phyloP scores from a whole-genome alignment of 1,140 invertebrate genomes.

The Apis laboriosa region DNA sequence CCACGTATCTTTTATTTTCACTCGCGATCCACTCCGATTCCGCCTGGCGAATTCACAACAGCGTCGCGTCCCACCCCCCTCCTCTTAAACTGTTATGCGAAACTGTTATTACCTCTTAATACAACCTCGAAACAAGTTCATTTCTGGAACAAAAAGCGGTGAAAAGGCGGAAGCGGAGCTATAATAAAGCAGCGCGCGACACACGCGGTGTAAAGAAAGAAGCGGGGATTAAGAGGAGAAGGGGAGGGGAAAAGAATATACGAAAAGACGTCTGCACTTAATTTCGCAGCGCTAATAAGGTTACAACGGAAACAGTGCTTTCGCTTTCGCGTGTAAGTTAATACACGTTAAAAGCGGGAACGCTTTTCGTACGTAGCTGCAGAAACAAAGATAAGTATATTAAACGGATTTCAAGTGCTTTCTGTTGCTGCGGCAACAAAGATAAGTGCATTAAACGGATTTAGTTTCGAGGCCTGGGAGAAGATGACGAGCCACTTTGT shows the following conservation, averaged over 20 bases:
- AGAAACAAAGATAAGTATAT: slow-evolving; percentile 76
- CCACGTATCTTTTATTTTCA: too few relatives aligned
- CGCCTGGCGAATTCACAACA: too few relatives aligned
- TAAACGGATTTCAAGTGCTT: slow-evolving; percentile 72
- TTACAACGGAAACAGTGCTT: slow-evolving; percentile 54
- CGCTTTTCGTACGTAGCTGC: slow-evolving; percentile 59
- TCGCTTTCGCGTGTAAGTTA: slow-evolving; percentile 63
- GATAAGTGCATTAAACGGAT: slow-evolving; percentile 70
- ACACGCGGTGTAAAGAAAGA: background rate
- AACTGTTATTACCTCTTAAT: too few relatives aligned
- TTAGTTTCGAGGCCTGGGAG: slow-evolving; percentile 60
- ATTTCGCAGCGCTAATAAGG: slow-evolving; percentile 55
- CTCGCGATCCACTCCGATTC: too few relatives aligned
- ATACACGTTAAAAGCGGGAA: slow-evolving; percentile 72
- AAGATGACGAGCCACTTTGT: slow-evolving; percentile 70
- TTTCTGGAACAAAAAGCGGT: too few relatives aligned
- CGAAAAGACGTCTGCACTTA: slow-evolving; percentile 38
- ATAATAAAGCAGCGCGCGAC: too few relatives aligned
- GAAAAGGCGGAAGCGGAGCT: too few relatives aligned
- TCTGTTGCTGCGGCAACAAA: slow-evolving; percentile 67
- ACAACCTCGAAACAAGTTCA: background rate
- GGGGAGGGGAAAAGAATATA: background rate
- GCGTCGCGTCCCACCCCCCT: too few relatives aligned
- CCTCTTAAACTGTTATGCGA: too few relatives aligned
- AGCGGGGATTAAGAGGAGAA: too few relatives aligned